Evolutionary conservation across 2,888 invertebrate genomes (phyloP), one percentile per base, ranked within the genome.

Genomic region (Shargacucullia verbasci): DNA sequence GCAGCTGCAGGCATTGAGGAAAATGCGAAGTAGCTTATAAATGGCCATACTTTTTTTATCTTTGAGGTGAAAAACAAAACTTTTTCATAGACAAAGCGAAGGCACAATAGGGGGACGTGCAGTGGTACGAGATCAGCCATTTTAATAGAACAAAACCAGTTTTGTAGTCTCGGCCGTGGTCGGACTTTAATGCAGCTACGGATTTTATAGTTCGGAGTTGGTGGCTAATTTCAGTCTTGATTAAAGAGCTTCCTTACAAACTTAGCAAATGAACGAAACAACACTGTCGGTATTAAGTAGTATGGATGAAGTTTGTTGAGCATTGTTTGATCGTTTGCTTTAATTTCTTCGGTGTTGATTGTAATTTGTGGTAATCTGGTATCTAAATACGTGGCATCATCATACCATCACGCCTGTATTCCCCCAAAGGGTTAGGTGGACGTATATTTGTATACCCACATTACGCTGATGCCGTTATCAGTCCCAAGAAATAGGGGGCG

Each of bases 71-170:
- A 71, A 74, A 59, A 50, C 63, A 71, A 48, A 66, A 73, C 66
- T 73, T 81, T 80, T 83, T 73, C 78, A 75, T 68, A 79, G 80
- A 86, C 83, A 87, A 86, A 83, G 84, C 78, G 62, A 60, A 57
- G 76, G 75, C 72, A 86, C 85, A 87, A 87, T 83, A 69, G 83
- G 73, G 61, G 78, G 78, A 52, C 59, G 69, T 54, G 60, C 71
- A 68, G 53, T 71, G 75, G 66, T 71, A 76, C 77, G 80, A 82
- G 83, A 85, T 87, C 85, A 86, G 83, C 81, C 79, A 83, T 84
- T 82, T 83, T 76, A 77, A 76, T 71, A 70, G 77, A 81, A 88
- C 83, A 87, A 87, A 84, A 84, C 82, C 74, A 64, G 77, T 73
- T 75, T 73, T 72, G 73, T 72, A 69, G 61, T 65, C 64, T 46